phyloP scores from a whole-genome alignment of 2,888 invertebrate species.

The Odontothrips loti region DNA sequence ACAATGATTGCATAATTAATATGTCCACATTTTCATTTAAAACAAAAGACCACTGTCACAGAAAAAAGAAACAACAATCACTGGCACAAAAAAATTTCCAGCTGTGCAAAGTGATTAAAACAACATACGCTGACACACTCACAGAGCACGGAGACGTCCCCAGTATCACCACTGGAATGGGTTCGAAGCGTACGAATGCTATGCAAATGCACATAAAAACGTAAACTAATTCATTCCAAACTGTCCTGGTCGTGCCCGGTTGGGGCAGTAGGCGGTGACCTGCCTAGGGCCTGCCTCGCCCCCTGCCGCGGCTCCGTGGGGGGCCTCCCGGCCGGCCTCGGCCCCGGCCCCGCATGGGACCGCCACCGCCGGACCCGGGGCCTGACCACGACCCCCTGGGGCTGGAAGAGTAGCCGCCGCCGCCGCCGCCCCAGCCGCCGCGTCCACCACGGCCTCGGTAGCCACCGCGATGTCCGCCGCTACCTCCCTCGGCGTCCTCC shows the following conservation, averaged over 20 bases:
- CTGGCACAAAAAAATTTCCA: neutral
- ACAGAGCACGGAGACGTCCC: neutral
- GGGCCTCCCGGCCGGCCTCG: neutral
- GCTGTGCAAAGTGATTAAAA: neutral
- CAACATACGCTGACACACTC: neutral
- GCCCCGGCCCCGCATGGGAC: neutral
- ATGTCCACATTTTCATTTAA: neutral
- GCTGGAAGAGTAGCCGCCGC: constrained; percentile 13
- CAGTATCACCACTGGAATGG: neutral
- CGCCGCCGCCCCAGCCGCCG: constrained; percentile 28
- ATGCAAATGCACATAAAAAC: neutral
- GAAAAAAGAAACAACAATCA: neutral
- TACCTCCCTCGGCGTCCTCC: constrained; percentile 28
- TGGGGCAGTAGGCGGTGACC: neutral
- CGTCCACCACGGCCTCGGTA: constrained; percentile 31
- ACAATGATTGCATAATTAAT: neutral
- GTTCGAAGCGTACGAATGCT: neutral
- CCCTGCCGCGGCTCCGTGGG: neutral
- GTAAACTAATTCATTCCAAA: too few species aligned
- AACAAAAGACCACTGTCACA: neutral
- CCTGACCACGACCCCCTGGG: neutral
- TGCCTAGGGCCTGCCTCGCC: neutral
- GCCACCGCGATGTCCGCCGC: constrained; percentile 34
- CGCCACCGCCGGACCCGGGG: neutral
- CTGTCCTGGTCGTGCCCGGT: too few species aligned